Evolutionary conservation across 1,140 invertebrate genomes (phyloP), one percentile per base, ranked within the genome.

Genomic region (Sesamia nonagrioides): DNA sequence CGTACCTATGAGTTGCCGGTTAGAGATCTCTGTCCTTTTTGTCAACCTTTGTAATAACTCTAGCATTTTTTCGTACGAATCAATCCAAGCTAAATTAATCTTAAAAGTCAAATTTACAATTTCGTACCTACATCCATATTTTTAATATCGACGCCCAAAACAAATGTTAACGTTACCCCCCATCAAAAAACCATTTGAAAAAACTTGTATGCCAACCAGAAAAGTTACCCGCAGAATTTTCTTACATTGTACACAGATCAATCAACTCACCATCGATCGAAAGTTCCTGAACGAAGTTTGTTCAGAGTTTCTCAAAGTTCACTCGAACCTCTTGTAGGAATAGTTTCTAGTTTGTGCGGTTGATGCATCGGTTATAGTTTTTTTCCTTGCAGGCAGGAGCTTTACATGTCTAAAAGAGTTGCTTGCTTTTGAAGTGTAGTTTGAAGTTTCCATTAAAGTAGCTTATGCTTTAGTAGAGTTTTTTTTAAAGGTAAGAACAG

Each of bases 251-350:
- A 27, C 40, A 48, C 54, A 17, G 56, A 74, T 74, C 72, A 60
- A 60, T 74, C 72, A 74, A 60, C 54, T 56, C 27, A 6, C 42
- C 15, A 45, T 74, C 37, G 54, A 74, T 74, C 56, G 40, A 40
- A 18, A 60, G 56, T 74, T 60, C 35, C 21, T 37, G 48, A 71
- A 54, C 54, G n/a, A 56, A 56, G 17, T 74, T 74, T 42, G 50
- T 33, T 45, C 72, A 74, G 35, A 3, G 40, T 15, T 33, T 74
- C 54, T 61, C 72, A 74, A 74, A 60, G 35, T 74, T 66, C 42
- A 18, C 61, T 42, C 37, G 17, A 42, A 8, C 37, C 60, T 17
- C 61, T 21, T 42, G 37, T 42, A 13, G 6, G 17, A 35, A 66
- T 21, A 4, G 13, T 45, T 37, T 66, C 37, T 66, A 18, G 61